Base-by-base conservation (phyloP, 2,888 invertebrate species). In the Napeogenes inachia region DNA sequence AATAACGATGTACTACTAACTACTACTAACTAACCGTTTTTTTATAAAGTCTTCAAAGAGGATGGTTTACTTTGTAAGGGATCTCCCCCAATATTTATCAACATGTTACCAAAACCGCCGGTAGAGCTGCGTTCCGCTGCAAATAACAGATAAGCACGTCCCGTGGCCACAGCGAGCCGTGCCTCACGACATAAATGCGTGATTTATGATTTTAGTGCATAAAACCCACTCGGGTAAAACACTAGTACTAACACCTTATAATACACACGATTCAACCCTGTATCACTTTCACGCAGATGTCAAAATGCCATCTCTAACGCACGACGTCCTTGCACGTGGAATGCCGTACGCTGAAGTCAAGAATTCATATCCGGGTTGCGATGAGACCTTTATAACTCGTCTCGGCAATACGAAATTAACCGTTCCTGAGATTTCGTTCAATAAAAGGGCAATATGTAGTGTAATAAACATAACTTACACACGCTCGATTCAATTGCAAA, bases 141-240 rank as follows among this genome's bases (percentile, higher is more conserved):
- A 84, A 89, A 87, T 81, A 85, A 77, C 81, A 84, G 89, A 89
- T 89, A 89, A 89, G 87, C 88, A 85, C 86, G 85, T 82, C 76
- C 80, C 74, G 75, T 73, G 76, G 79, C 85, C 87, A 75, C 84
- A 84, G 70, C 74, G 71, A 73, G 75, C 79, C 82, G 88, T 82
- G 85, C 82, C 72, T 75, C 77, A 73, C 80, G 80, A 82, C 85
- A 89, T 88, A 87, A 87, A 87, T 84, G 78, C 81, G 77, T 86
- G 87, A 89, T 89, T 89, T 89, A 89, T 86, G 84, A 82, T 81
- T 83, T 81, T 79, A 80, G 81, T 79, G 76, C 76, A 79, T 73
- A 76, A 71, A 71, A 69, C 68, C 66, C 66, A 62, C 53, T 60
- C 54, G 62, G 56, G 56, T 59, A 45, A 59, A 59, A 61, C 38